phyloP scores from a whole-genome alignment of 2,797 vertebrate genomes.

The Lithobates pipiens region DNA sequence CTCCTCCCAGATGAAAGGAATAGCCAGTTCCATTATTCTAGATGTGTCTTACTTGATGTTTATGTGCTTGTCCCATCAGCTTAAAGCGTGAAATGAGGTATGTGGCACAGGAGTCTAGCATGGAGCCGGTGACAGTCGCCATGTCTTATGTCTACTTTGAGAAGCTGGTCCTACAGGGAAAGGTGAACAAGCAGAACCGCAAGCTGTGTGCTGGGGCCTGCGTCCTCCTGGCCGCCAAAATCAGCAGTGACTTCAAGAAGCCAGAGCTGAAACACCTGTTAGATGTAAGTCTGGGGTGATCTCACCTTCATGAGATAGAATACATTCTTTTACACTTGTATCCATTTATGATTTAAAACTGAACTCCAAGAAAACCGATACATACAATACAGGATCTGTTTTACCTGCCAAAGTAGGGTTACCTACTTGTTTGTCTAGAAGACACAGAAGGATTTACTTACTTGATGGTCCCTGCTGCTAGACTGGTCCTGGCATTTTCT shows the following conservation, averaged over 20 bases:
- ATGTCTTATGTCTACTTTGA: slow-evolving; percentile 99
- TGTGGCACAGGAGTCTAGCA: slow-evolving; percentile 87
- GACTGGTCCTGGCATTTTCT: too few species aligned
- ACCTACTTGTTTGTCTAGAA: too few species aligned
- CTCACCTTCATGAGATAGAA: too few species aligned
- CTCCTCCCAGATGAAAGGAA: too few species aligned
- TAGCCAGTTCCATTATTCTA: too few species aligned
- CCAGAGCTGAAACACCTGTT: slow-evolving; percentile 93
- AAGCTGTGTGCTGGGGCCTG: slow-evolving; percentile 94
- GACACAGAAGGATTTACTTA: too few species aligned
- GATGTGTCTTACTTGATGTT: background rate
- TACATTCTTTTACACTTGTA: too few species aligned
- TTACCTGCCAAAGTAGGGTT: too few species aligned
- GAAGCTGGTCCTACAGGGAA: slow-evolving; percentile 95
- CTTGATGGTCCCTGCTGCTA: too few species aligned
- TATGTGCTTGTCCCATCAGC: slow-evolving; percentile 69
- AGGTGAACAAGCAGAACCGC: slow-evolving; percentile 97
- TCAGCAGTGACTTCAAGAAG: slow-evolving; percentile 96
- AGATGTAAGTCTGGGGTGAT: slow-evolving; percentile 84
- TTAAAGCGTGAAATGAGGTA: slow-evolving; percentile 95
- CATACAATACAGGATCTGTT: too few species aligned
- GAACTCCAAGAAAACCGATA: too few species aligned
- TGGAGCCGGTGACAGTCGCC: slow-evolving; percentile 92
- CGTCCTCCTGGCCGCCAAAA: slow-evolving; percentile 95
- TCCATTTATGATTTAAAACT: too few species aligned